Conservation (phyloP, 2,113 vertebrate genomes). For the Saccopteryx leptura region DNA sequence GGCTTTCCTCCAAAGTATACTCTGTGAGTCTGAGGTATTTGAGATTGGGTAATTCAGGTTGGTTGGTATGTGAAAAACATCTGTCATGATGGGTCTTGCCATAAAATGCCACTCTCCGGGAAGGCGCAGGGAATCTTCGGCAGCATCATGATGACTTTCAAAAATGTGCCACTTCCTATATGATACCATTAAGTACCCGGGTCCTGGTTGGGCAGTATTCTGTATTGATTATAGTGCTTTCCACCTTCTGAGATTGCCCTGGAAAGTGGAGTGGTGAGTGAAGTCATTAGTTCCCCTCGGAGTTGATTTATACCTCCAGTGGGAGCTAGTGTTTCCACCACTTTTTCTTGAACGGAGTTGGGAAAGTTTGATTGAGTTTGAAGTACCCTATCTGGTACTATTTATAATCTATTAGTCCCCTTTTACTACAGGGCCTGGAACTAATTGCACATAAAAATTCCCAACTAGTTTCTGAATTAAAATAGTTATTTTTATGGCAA, state of each 20-base stretch:
- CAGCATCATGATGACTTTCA: not conserved
- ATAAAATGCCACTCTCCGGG: slow-evolving; percentile 55
- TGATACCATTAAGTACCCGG: not conserved
- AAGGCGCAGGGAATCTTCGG: not conserved
- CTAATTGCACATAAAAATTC: slow-evolving; percentile 82
- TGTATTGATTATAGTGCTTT: not conserved
- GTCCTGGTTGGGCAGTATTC: not conserved
- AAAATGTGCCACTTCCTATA: not conserved
- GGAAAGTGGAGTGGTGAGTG: slow-evolving; percentile 1
- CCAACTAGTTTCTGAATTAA: slow-evolving; percentile 78
- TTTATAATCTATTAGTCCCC: slow-evolving; percentile 80
- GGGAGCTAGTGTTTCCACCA: slow-evolving; percentile 69
- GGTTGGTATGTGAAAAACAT: slow-evolving; percentile 80
- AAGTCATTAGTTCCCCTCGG: slow-evolving; percentile 59
- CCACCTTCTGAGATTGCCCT: not conserved
- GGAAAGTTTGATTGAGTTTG: slow-evolving; percentile 66
- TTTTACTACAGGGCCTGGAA: slow-evolving; percentile 73
- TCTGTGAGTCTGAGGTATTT: slow-evolving; percentile 84
- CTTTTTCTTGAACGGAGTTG: slow-evolving; percentile 72
- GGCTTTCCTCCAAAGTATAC: slow-evolving; percentile 87
- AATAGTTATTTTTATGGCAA: slow-evolving; percentile 79
- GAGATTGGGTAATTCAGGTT: slow-evolving; percentile 83
- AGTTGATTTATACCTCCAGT: slow-evolving; percentile 73
- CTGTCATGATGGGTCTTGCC: slow-evolving; percentile 86
- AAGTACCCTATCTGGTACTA: slow-evolving; percentile 74